Conservation (phyloP, 2,888 invertebrate genomes). For the Cylloceria caligata region DNA sequence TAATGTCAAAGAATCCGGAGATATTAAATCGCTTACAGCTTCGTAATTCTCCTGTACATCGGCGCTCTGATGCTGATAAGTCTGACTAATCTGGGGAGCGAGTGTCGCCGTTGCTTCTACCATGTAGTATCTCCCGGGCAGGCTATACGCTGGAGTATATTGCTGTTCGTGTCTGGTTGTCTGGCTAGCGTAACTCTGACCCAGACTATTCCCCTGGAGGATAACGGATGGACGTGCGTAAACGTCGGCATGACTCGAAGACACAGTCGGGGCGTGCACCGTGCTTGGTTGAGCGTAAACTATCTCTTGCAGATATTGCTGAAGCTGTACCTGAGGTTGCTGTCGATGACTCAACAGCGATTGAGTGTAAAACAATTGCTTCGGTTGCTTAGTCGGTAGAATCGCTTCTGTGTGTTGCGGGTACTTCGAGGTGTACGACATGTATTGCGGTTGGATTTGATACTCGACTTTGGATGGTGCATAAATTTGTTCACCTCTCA, state of each 20-base stretch:
- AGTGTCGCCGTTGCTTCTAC: conserved; percentile 59
- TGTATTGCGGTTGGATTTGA: conserved; percentile 75
- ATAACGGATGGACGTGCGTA: conserved; percentile 73
- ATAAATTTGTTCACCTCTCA: conserved; percentile 73
- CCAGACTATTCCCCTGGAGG: conserved; percentile 76
- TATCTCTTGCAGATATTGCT: conserved; percentile 77
- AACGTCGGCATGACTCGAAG: conserved; percentile 71
- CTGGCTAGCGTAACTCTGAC: conserved; percentile 69
- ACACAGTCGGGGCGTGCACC: conserved; percentile 73
- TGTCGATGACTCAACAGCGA: conserved; percentile 50
- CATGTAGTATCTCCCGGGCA: conserved; percentile 67
- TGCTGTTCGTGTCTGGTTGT: conserved; percentile 74
- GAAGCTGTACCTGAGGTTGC: conserved; percentile 49
- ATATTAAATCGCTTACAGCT: conserved; percentile 69
- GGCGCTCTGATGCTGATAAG: conserved; percentile 73
- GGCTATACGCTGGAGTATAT: conserved; percentile 63
- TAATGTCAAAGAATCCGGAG: not conserved
- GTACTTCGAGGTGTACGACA: conserved; percentile 68
- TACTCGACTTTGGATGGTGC: conserved; percentile 74
- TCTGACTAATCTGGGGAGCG: conserved; percentile 73
- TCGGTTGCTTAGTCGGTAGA: conserved; percentile 71
- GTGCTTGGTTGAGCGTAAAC: conserved; percentile 76
- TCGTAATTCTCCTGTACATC: conserved; percentile 73
- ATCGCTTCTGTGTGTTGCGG: conserved; percentile 71
- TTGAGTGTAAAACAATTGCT: conserved; percentile 70